Conservation (phyloP, 2,888 invertebrate species). For the Boloria selene region DNA sequence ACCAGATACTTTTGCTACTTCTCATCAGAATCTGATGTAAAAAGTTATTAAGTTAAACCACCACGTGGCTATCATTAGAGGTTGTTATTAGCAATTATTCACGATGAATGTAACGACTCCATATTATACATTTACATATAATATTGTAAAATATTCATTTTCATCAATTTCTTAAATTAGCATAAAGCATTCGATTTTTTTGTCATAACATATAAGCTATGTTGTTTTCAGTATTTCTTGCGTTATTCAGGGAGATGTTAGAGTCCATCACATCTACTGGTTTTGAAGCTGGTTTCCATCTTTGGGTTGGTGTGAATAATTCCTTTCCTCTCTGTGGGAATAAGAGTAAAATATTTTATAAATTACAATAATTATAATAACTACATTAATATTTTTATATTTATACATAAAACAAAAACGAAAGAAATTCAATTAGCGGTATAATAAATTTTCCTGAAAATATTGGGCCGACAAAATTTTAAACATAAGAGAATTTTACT, state of each 20-base stretch:
- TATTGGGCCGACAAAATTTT: neutral
- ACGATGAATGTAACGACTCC: too few relatives aligned
- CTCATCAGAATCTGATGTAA: too few relatives aligned
- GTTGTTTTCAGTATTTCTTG: slow-evolving; percentile 51
- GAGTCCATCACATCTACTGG: slow-evolving; percentile 14
- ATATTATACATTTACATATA: too few relatives aligned
- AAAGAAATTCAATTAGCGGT: too few relatives aligned
- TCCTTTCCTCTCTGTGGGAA: slow-evolving; percentile 73
- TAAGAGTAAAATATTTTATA: neutral
- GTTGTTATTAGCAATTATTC: too few relatives aligned
- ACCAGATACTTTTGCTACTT: too few relatives aligned
- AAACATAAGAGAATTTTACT: neutral
- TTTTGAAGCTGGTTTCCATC: slow-evolving; percentile 72
- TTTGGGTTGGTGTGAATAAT: slow-evolving; percentile 74
- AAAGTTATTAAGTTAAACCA: too few relatives aligned
- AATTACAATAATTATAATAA: too few relatives aligned
- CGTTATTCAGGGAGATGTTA: slow-evolving; percentile 43
- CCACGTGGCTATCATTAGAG: too few relatives aligned
- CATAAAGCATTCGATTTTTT: neutral
- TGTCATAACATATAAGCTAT: slow-evolving; percentile 31
- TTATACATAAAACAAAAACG: neutral
- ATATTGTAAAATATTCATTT: too few relatives aligned
- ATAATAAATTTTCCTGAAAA: too few relatives aligned
- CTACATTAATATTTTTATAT: neutral
- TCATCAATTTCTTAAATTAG: neutral